A percentile compares a stretch with the other conserved stretches of the same genome.
phyloP scores from a whole-genome alignment of 2,888 invertebrate genomes.

The Rhagonycha fulva region DNA sequence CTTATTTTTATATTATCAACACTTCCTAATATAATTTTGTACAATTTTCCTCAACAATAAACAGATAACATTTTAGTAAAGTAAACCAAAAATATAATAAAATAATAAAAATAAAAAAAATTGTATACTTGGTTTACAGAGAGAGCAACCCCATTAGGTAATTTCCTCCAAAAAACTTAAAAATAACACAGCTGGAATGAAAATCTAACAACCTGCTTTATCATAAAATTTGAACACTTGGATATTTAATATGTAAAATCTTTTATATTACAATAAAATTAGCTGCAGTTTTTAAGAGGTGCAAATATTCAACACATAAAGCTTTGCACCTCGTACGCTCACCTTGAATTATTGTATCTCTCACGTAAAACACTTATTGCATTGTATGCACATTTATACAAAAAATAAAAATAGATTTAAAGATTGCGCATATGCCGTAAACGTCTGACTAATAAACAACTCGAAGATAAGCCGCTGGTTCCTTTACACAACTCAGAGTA shows the following conservation, averaged over 20 bases:
- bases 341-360: neutral
- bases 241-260: neutral
- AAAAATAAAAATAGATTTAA: constrained; percentile 36
- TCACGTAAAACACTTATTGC: neutral
- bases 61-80: neutral
- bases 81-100: neutral
- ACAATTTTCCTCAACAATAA: neutral
- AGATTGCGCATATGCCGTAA: constrained; percentile 53
- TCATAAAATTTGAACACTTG: neutral
- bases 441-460: constrained; percentile 72
- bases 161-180: neutral
- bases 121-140: neutral
- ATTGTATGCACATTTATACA: neutral
- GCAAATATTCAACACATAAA: neutral
- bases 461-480: constrained; percentile 78
- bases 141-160: neutral
- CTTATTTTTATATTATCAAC: neutral
- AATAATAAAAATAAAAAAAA: neutral
- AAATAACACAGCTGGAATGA: neutral
- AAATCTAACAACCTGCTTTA: neutral
- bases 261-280: neutral
- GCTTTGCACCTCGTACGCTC: neutral
- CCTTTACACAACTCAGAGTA: constrained; percentile 81
- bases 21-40: neutral
- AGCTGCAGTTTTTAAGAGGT: neutral